Conservation (phyloP, 2,113 vertebrate species). For the Trogon surrucura region DNA sequence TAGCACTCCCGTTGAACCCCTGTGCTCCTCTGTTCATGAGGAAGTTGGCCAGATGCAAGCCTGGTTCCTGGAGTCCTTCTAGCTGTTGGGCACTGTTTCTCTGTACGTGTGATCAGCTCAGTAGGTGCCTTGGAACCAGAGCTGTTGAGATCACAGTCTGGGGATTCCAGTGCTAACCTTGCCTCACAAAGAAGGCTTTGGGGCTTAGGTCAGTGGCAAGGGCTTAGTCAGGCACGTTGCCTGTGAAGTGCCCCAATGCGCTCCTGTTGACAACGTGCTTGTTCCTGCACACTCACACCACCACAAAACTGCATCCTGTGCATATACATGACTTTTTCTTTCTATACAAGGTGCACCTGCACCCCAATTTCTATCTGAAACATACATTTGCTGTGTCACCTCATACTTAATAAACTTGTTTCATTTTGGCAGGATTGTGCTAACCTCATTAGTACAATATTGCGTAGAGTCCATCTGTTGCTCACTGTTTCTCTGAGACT, state of each 20-base stretch:
- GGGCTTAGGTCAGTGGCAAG: neutral
- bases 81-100: neutral
- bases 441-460: neutral
- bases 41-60: neutral
- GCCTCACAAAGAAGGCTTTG: neutral
- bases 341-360: neutral
- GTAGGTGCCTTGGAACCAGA: neutral
- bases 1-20: neutral
- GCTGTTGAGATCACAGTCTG: neutral
- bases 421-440: neutral
- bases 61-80: neutral
- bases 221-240: neutral
- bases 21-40: neutral
- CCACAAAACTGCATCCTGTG: neutral
- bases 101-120: neutral
- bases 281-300: neutral
- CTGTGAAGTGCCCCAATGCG: neutral
- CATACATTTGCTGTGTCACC: neutral
- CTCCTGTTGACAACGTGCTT: neutral
- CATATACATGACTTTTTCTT: neutral
- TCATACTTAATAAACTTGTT: neutral
- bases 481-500: neutral
- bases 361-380: neutral
- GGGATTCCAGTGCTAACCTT: neutral
- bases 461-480: neutral